These are phyloP conservation scores for Protobothrops flavoviridis DNA, from an alignment of 2,113 vertebrate species.

Conservation along the genomic window DNA sequence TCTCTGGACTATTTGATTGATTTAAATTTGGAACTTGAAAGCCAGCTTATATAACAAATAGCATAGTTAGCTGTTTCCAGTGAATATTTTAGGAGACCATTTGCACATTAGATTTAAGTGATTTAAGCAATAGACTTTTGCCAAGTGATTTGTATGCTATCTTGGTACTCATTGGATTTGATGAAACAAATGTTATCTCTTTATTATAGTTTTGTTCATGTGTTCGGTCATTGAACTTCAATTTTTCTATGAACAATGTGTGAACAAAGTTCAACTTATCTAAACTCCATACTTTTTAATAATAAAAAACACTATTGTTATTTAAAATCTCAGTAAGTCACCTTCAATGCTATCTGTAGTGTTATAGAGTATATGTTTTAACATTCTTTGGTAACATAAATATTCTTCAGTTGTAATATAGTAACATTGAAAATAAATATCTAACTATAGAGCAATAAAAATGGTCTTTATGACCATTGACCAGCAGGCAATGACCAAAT, in stretches of 20 bases:
- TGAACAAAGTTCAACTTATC: neutral
- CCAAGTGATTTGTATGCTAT: neutral
- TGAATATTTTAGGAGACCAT: neutral
- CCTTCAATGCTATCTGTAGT: neutral
- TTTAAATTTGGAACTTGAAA: neutral
- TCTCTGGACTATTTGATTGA: neutral
- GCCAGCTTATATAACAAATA: neutral
- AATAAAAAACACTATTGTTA: neutral
- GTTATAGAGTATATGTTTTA: neutral
- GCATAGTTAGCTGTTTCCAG: neutral
- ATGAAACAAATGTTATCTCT: neutral
- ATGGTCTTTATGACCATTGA: neutral
- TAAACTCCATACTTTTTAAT: neutral
- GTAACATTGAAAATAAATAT: neutral
- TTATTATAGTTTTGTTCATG: neutral
- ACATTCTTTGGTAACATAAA: neutral
- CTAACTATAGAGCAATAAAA: neutral
- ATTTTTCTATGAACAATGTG: neutral
- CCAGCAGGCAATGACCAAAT: neutral
- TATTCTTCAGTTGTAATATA: neutral
- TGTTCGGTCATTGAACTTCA: neutral
- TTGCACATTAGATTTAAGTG: neutral
- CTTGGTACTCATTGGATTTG: neutral
- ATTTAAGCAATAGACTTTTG: neutral
- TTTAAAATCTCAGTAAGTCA: neutral